Conservation (phyloP, 2,797 vertebrate genomes). For the Phyllotis vaccarum region DNA sequence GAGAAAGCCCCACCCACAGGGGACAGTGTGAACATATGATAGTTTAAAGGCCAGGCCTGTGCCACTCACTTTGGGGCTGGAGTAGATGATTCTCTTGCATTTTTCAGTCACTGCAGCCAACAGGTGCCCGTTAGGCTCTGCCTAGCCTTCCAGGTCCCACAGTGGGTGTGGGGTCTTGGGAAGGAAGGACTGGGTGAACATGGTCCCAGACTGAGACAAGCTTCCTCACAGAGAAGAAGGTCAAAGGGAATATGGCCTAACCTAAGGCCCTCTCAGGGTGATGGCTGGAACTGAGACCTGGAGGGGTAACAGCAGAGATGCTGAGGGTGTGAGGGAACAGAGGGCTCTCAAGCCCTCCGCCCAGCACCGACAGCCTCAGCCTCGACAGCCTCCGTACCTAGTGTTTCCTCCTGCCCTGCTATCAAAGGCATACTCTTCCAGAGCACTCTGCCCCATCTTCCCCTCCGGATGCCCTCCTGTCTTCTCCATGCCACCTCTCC, state of each 20-base stretch:
- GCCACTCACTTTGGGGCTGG: neutral
- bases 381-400: accelerated
- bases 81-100: neutral
- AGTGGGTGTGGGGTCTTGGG: neutral
- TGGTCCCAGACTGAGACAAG: neutral
- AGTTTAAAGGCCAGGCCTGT: neutral
- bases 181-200: neutral
- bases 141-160: too few species aligned
- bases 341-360: neutral
- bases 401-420: neutral
- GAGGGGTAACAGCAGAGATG: too few species aligned
- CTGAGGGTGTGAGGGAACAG: neutral
- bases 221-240: neutral
- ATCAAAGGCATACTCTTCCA: neutral
- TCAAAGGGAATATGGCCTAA: neutral
- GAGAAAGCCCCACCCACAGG: neutral
- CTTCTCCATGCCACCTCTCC: neutral
- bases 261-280: neutral
- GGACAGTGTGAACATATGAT: neutral
- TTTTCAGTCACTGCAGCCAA: neutral
- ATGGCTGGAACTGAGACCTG: neutral
- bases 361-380: accelerated
- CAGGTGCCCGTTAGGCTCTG: neutral
- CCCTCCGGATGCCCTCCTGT: neutral
- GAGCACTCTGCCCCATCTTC: neutral